These are phyloP conservation scores for Corvus moneduloides DNA, from an alignment of 2,113 vertebrate species.

Conservation along the genomic window DNA sequence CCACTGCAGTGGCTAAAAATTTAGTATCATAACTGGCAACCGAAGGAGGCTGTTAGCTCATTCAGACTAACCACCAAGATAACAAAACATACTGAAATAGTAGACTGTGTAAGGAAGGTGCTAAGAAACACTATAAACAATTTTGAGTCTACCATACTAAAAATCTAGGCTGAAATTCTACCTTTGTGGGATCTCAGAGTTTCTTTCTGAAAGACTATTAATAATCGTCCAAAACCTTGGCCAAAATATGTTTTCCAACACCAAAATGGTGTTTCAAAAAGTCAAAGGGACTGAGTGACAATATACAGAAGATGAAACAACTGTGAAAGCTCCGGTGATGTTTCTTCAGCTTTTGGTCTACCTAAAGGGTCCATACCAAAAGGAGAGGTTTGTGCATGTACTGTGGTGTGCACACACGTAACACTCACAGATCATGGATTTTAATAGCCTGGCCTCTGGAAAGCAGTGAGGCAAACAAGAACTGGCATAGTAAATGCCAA, in stretches of 20 bases:
- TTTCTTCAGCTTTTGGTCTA: neutral
- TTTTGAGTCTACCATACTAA: neutral
- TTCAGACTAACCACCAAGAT: neutral
- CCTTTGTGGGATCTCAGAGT: neutral
- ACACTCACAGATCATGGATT: neutral
- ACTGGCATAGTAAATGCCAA: neutral
- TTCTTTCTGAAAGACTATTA: neutral
- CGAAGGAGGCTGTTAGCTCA: neutral
- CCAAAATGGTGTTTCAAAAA: neutral
- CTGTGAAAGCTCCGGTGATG: neutral
- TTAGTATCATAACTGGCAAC: neutral
- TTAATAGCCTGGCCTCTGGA: neutral
- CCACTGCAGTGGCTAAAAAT: neutral
- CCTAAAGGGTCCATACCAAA: neutral
- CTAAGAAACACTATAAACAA: neutral
- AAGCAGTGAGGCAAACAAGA: neutral
- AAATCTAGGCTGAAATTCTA: neutral
- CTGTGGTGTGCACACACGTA: rapidly evolving
- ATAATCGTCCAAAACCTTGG: neutral
- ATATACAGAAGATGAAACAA: neutral
- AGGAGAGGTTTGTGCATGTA: neutral
- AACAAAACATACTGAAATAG: neutral
- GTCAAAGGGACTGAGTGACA: neutral
- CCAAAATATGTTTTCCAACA: neutral
- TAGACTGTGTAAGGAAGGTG: neutral